Base-by-base conservation (phyloP, 2,888 invertebrate species). In the Synergus laeviventris region DNA sequence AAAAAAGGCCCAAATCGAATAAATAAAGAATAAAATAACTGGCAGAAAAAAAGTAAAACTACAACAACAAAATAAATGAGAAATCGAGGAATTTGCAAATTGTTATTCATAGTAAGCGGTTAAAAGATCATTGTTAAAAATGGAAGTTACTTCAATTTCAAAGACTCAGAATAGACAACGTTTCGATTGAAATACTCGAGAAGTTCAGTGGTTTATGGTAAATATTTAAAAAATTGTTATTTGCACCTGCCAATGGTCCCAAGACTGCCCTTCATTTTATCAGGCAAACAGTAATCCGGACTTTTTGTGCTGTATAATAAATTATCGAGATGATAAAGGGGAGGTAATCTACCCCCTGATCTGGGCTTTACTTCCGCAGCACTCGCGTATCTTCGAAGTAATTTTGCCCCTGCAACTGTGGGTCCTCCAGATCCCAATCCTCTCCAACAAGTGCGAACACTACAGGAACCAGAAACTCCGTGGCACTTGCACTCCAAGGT, bases 391-490 rank as follows among this genome's bases (percentile, higher is more conserved):
- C 94, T 91, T 86, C 93, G 91, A 90, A 94, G 92, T 88, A 94
- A 90, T 87, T 92, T 91, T 42, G 91, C 90, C 1, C 93, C 94
- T 2, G 91, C 89, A 78, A 94, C 92, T 0, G 93, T 91, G 5
- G 95, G 94, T 49, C 89, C 89, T 2, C 86, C 83, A 1, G 89
- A 85, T 11, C 90, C 90, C 83, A 96, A 91, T 1, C 95, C 93
- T 84, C 94, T 93, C 96, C 96, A 96, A 89, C 96, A 96, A 59
- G 96, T 96, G 88, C 95, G 94, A 84, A 96, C 94, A 83, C 95
- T 95, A 90, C 96, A 96, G 74, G 96, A 96, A 0, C 96, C 96
- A 16, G 96, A 96, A 76, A 96, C 96, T 54, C 96, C 96, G 91
- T 96, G 96, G 86, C 96, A 96, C 87, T 96, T 96, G 92, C 96